Evolutionary conservation across 1,140 invertebrate genomes (phyloP), one percentile per base, ranked within the genome.

Genomic region (Amyelois transitella): DNA sequence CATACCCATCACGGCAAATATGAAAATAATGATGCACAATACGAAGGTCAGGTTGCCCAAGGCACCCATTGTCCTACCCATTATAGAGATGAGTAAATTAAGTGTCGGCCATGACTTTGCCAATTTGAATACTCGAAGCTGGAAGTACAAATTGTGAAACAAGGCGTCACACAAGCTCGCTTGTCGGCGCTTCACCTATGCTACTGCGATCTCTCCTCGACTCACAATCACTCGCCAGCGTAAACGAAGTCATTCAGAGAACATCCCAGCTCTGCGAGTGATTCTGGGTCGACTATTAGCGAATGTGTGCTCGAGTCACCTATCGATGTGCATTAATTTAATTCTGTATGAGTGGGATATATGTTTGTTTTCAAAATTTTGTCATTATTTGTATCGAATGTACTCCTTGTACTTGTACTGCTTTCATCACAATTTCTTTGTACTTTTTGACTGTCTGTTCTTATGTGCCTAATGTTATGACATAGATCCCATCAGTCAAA

Each of bases 1-100:
- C 95, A 98, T 98, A 69, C 97, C 97, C 96, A 98, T 97, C 60
- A 98, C 96, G 86, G 97, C 96, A 89, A 98, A 98, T 83, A 98
- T 98, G 91, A 98, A 98, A 89, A 98, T 97, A 87, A 98, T 97
- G 89, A 98, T 98, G 81, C 94, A 96, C 77, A 98, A 91, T 64
- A 98, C 96, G 90, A 98, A 97, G 66, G 96, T 97, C 83, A 98
- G 90, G 91, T 98, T 98, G 91, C 97, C 97, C 86, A 99, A 91
- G 72, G 97, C 97, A 74, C 97, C 97, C 90, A 99, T 95, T 21
- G 97, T 98, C 90, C 96, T 93, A 62, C 96, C 97, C 94, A 98
- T 98, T 86, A 99, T 98, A 68, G 96, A 97, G 81, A 99, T 98
- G 69, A 99, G 92, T 90, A 98, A 93, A 91, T 98, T 99, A 77